phyloP scores from a whole-genome alignment of 1,140 invertebrate genomes.

The Heliconius eleuchia region DNA sequence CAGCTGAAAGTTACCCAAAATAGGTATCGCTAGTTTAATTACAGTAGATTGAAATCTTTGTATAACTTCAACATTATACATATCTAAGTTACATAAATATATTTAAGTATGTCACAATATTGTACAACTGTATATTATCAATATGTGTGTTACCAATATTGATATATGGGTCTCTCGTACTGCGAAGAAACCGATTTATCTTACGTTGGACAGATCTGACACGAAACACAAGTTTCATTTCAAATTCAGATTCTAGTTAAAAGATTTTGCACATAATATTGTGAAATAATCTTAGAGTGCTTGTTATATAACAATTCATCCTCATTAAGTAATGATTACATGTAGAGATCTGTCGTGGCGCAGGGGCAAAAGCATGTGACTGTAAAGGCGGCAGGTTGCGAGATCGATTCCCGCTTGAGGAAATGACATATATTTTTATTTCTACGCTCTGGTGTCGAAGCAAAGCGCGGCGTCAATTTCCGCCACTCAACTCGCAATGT shows the following conservation, averaged over 20 bases:
- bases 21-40: background rate
- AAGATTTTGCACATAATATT: background rate
- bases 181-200: background rate
- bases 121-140: background rate
- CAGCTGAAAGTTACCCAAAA: too few relatives aligned
- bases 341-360: too few relatives aligned
- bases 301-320: background rate
- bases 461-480: too few relatives aligned
- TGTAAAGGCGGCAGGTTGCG: too few relatives aligned
- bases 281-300: background rate
- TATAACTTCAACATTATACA: background rate
- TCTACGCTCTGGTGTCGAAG: too few relatives aligned
- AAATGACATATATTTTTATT: too few relatives aligned
- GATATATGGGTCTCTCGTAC: background rate
- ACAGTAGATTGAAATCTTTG: background rate
- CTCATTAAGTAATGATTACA: too few relatives aligned
- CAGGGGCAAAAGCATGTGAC: too few relatives aligned
- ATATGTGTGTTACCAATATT: background rate
- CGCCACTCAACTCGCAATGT: too few relatives aligned
- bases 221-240: background rate
- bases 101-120: background rate
- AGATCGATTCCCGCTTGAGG: too few relatives aligned
- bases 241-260: background rate
- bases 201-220: background rate
- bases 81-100: too few relatives aligned